Evolutionary conservation across 1,140 invertebrate species (phyloP).

Genomic region (Drosophila busckii): DNA sequence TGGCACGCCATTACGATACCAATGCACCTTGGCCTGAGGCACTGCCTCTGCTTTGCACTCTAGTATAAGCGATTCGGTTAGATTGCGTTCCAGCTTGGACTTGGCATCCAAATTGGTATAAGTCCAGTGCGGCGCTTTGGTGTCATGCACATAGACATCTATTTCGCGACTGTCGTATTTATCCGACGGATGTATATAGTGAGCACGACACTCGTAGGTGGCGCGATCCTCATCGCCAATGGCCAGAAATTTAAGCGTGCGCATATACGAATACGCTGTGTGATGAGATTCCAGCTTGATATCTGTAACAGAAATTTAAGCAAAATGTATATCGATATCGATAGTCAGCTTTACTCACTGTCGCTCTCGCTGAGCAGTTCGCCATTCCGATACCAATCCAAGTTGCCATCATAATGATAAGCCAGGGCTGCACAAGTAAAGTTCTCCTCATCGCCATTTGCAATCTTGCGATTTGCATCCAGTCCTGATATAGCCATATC

Average conservation of each 20-base stretch:
- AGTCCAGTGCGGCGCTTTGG: conserved; percentile 56
- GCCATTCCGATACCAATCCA: conserved; percentile 78
- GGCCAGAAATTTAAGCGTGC: conserved; percentile 44
- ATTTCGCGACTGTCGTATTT: conserved; percentile 48
- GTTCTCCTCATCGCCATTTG: conserved; percentile 80
- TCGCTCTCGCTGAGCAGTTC: conserved; percentile 22
- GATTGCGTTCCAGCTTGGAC: conserved; percentile 59
- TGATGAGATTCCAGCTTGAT: conserved; percentile 27
- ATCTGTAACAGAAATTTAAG: conserved; percentile 1
- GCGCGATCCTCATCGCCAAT: conserved; percentile 53
- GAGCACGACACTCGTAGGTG: conserved; percentile 66
- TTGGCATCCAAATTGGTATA: conserved; percentile 58
- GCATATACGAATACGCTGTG: conserved; percentile 60
- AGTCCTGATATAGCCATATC: conserved; percentile 58
- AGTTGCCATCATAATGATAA: conserved; percentile 79
- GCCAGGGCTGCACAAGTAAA: conserved; percentile 81
- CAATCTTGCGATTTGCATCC: conserved; percentile 67
- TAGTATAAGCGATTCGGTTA: conserved; percentile 74
- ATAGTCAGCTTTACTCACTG: conserved; percentile 12
- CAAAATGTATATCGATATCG: background rate
- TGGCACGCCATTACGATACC: conserved; percentile 78
- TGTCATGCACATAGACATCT: conserved; percentile 55
- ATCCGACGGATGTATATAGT: conserved; percentile 21
- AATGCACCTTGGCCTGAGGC: conserved; percentile 78
- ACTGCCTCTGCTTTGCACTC: conserved; percentile 78